Evolutionary conservation across 2,888 invertebrate genomes (phyloP).

Genomic region (Yponomeuta malinellus): DNA sequence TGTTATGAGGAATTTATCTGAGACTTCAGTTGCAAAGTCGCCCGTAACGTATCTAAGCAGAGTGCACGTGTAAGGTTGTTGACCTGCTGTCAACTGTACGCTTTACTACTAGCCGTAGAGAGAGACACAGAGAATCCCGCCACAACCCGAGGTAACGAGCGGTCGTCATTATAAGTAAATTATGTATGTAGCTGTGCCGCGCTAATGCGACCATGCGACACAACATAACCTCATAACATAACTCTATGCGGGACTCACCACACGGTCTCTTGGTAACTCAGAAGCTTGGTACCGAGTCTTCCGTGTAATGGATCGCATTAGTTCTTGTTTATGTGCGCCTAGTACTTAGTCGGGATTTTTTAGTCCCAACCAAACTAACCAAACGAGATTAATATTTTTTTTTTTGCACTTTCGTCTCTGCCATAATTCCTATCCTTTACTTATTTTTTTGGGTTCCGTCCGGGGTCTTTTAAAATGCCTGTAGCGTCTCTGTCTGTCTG

Average conservation of each 20-base stretch:
- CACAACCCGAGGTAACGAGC: conserved; percentile 27
- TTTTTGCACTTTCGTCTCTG: too few relatives aligned
- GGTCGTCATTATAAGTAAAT: conserved; percentile 57
- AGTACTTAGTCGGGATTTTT: not conserved
- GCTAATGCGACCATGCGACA: conserved; percentile 40
- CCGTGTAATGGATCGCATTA: not conserved
- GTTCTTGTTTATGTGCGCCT: not conserved
- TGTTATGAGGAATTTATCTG: too few relatives aligned
- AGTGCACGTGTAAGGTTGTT: too few relatives aligned
- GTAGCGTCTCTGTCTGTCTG: too few relatives aligned
- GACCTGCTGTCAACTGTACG: too few relatives aligned
- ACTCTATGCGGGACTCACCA: not conserved
- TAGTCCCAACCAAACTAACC: too few relatives aligned
- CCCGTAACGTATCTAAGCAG: too few relatives aligned
- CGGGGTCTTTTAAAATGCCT: too few relatives aligned
- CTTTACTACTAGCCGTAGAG: not conserved
- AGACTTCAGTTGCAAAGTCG: too few relatives aligned
- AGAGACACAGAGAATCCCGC: not conserved
- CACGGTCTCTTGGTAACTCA: not conserved
- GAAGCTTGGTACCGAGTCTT: not conserved
- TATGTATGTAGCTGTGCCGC: conserved; percentile 43
- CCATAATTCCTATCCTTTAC: too few relatives aligned
- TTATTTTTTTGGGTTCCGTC: too few relatives aligned
- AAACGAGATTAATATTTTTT: too few relatives aligned
- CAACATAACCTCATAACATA: not conserved